Percentiles rank a stretch among this genome's conserved stretches.
Evolutionary conservation across 92 coral and sea anemone genomes (phyloP).

Genomic region (Metridium senile): DNA sequence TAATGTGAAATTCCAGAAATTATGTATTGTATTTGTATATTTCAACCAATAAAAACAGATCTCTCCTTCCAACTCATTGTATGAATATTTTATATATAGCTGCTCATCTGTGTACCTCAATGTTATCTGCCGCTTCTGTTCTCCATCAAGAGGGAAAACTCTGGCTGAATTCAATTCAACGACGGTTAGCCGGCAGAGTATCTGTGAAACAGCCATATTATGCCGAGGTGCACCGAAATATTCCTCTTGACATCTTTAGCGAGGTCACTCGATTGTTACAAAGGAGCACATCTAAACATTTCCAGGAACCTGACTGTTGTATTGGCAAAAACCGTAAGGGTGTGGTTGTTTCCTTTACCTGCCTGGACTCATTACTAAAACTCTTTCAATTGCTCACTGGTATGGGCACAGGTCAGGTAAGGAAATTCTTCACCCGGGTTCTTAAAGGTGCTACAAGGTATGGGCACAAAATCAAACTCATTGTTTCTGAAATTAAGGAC

Average conservation of each 20-base stretch:
- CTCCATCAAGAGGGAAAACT: constrained; percentile 25
- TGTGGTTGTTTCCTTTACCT: constrained; percentile 36
- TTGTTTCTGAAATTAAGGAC: constrained; percentile 11
- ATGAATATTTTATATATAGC: not conserved
- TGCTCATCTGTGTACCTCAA: constrained; percentile 2
- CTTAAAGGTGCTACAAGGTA: not conserved
- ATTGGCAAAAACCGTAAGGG: constrained; percentile 24
- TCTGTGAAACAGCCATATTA: constrained; percentile 34
- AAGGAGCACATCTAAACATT: not conserved
- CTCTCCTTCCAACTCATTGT: not conserved
- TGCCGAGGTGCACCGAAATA: constrained; percentile 32
- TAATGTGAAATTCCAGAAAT: not conserved
- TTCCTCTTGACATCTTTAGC: constrained; percentile 20
- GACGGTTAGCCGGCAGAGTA: constrained; percentile 38
- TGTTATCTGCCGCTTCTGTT: constrained; percentile 10
- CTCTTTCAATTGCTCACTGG: constrained; percentile 3
- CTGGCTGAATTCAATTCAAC: constrained; percentile 29
- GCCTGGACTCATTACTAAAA: not conserved
- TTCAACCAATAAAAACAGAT: not conserved
- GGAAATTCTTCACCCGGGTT: not conserved
- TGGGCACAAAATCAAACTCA: constrained; percentile 7
- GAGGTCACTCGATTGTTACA: not conserved
- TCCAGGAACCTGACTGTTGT: constrained; percentile 32
- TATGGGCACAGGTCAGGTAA: not conserved
- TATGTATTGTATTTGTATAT: not conserved